Conservation (phyloP, 2,797 vertebrate genomes). For the Peromyscus eremicus region DNA sequence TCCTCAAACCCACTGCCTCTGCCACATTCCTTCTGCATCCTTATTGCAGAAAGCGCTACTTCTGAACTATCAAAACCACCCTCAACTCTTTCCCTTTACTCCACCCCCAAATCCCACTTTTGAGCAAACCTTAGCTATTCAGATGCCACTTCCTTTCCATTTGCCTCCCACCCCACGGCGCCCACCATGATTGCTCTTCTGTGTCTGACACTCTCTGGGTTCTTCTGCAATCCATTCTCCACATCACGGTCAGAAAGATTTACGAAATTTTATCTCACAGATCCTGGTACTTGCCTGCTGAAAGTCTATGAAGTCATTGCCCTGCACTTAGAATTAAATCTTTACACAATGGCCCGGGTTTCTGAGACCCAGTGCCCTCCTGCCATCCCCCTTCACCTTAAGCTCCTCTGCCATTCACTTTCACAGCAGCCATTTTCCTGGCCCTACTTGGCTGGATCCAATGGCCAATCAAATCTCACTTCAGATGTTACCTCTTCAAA, state of each 20-base stretch:
- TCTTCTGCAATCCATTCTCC: not conserved
- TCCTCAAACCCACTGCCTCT: not conserved
- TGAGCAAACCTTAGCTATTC: not conserved
- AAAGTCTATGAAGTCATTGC: not conserved
- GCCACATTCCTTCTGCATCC: not conserved
- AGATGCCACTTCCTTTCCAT: accelerated
- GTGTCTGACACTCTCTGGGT: no score
- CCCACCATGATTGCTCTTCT: not conserved
- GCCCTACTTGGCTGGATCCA: not conserved
- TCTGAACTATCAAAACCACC: not conserved
- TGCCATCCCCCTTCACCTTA: not conserved
- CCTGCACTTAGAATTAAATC: not conserved
- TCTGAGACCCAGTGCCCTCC: accelerated
- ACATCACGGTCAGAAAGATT: not conserved
- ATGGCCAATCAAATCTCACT: no score
- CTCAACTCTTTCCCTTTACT: not conserved
- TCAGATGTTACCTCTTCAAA: not conserved
- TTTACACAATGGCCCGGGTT: not conserved
- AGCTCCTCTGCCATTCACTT: not conserved
- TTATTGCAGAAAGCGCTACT: not conserved
- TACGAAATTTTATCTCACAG: not conserved
- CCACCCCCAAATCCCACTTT: not conserved
- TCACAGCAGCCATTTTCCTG: not conserved
- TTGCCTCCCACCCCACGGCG: not conserved
- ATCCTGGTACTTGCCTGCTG: not conserved